A percentile compares a stretch with the other conserved stretches of the same genome.
These are phyloP conservation scores for Henricia sp. DNA, from an alignment of 53 echinoderm and acorn worm species.

Conservation along the genomic window DNA sequence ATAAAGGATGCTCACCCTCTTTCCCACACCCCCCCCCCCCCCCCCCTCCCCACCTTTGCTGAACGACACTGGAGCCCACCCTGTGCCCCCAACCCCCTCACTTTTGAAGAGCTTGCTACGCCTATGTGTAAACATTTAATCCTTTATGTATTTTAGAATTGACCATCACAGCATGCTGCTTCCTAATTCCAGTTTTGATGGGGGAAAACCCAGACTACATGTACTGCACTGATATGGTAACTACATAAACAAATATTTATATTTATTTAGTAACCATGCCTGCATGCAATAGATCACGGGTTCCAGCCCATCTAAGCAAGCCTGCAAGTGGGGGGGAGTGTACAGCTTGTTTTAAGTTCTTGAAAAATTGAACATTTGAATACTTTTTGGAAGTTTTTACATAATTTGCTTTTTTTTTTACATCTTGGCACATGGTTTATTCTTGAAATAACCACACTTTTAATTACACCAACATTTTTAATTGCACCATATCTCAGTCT, in stretches of 20 bases:
- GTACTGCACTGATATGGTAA: slow-evolving; percentile 36
- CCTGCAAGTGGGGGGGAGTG: neutral
- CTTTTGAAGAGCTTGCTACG: no score
- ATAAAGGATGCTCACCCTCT: neutral
- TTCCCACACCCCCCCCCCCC: no score
- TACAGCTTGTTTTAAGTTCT: no score
- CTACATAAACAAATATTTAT: neutral
- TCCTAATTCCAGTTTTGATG: no score
- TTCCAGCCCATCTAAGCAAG: slow-evolving; percentile 1
- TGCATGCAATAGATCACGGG: no score
- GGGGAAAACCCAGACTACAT: slow-evolving; percentile 30
- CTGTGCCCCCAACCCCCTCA: slow-evolving; percentile 4
- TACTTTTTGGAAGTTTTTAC: no score
- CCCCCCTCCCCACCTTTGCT: neutral
- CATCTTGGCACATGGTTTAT: neutral
- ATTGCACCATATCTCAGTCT: neutral
- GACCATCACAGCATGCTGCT: no score
- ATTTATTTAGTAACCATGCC: no score
- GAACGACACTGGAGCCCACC: neutral
- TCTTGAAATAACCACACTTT: no score
- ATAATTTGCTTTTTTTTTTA: no score
- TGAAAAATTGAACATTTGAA: no score
- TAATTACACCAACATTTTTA: neutral
- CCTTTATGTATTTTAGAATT: slow-evolving; percentile 12
- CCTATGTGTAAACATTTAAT: no score